Evolutionary conservation across 2,888 invertebrate species (phyloP), one percentile per base, ranked within the genome.

Genomic region (Brachypalpus laphriformis): DNA sequence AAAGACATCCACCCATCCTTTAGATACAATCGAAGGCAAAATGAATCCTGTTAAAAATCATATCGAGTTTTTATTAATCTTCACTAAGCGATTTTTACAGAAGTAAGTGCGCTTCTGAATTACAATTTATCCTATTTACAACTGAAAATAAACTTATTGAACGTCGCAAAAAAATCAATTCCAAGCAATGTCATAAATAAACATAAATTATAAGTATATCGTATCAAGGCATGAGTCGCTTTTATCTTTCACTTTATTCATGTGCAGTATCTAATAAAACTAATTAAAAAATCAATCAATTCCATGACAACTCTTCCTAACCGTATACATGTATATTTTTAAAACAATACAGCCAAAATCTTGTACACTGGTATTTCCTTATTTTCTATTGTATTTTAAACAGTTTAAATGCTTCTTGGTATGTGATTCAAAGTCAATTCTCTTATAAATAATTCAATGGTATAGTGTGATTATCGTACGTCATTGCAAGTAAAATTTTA

Each of bases 401-500:
- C 34, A 76, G 37, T 57, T 57, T 28, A 76, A 47, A 65, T 74
- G 54, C 34, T 74, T 61, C 28, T 74, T 34, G 78, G 31, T 72
- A 47, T 63, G 47, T 28, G 28, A 57, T 54, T 71, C 6, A 76
- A 74, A 57, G 49, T 51, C 42, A 72, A 14, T 49, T 49, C 72
- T 40, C 59, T 71, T 63, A 56, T 71, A 56, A 59, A 78, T 76
- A 76, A 74, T 18, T 49, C 42, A 77, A 65, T 65, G 72, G 16
- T 63, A 57, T 40, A 68, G 47, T 51, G 49, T 63, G 68, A 28
- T 28, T 18, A 61, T 28, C 45, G 20, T 16, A 16, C 51, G 37
- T 88, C 80, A 88, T 70, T 87, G 88, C 74, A 91, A 85, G 87
- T 91, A 91, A 88, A 91, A 91, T 86, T 90, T 91, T 70, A 91